Percentiles rank a stretch among this genome's conserved stretches.
These are phyloP conservation scores for Nineta flava DNA, from an alignment of 2,888 invertebrate genomes.

Conservation along the genomic window DNA sequence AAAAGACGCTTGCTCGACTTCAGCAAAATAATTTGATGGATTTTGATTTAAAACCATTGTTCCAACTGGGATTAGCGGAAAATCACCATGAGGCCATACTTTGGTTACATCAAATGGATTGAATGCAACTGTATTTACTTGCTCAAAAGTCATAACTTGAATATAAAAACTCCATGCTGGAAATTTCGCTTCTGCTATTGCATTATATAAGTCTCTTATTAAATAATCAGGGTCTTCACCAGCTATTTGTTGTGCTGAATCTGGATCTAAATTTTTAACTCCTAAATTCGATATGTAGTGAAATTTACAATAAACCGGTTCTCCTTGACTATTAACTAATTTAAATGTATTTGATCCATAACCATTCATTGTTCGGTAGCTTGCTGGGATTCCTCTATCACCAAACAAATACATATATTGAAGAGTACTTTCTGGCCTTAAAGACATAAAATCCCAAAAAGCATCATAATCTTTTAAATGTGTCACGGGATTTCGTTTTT, in stretches of 20 bases:
- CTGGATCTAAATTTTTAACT: conserved; percentile 58
- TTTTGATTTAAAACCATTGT: conserved; percentile 74
- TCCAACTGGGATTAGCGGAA: conserved; percentile 77
- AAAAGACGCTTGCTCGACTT: conserved; percentile 87
- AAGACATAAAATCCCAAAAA: conserved; percentile 90
- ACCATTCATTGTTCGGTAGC: conserved; percentile 86
- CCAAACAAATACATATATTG: conserved; percentile 73
- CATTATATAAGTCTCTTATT: conserved; percentile 77
- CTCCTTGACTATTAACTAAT: conserved; percentile 35
- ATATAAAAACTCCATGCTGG: conserved; percentile 71
- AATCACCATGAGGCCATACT: conserved; percentile 78
- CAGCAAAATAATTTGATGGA: conserved; percentile 84
- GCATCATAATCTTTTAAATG: conserved; percentile 84
- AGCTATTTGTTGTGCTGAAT: conserved; percentile 53
- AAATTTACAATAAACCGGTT: conserved; percentile 77
- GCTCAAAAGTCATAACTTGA: conserved; percentile 79
- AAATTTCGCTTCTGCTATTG: conserved; percentile 56
- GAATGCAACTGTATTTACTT: conserved; percentile 54
- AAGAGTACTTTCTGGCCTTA: conserved; percentile 77
- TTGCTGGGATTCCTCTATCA: conserved; percentile 88
- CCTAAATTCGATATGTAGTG: conserved; percentile 88
- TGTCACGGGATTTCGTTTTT: conserved; percentile 87
- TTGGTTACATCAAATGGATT: conserved; percentile 94
- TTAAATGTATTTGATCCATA: conserved; percentile 93
- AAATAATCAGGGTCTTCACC: conserved; percentile 77